Evolutionary conservation across 1,140 invertebrate species (phyloP).

Genomic region (Drosophila triauraria): DNA sequence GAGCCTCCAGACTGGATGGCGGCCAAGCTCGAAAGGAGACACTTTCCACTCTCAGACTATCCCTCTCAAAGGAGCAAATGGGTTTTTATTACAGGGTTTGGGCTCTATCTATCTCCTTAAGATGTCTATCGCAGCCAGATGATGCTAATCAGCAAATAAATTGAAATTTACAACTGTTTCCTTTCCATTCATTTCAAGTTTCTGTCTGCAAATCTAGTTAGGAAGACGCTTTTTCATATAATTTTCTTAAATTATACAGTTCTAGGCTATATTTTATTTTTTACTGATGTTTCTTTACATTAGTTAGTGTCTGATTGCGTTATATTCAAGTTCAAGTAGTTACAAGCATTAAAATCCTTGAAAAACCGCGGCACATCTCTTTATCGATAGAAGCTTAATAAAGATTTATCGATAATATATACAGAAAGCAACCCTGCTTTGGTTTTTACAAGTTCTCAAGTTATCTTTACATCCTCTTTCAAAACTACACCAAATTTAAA

Average conservation of each 20-base stretch:
- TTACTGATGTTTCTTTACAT: neutral
- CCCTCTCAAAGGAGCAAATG: neutral
- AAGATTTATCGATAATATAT: no score
- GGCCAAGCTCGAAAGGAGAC: conserved; percentile 47
- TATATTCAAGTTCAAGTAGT: neutral
- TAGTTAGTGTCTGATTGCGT: neutral
- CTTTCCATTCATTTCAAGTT: neutral
- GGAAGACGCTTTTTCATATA: no score
- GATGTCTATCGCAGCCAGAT: neutral
- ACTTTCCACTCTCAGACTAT: conserved; percentile 13
- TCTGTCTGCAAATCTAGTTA: neutral
- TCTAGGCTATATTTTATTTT: neutral
- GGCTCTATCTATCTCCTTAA: no score
- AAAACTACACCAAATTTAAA: neutral
- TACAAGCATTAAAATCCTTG: no score
- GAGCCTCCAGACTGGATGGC: conserved; percentile 68
- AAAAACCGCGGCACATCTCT: no score
- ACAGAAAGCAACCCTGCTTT: no score
- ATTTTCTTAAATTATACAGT: neutral
- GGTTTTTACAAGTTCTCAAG: no score
- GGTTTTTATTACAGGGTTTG: neutral
- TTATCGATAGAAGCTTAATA: no score
- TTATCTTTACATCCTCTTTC: no score
- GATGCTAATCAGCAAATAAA: conserved; percentile 1
- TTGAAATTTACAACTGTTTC: neutral